Evolutionary conservation across 2,113 vertebrate genomes (phyloP).

Genomic region (Pachycephala philippinensis): DNA sequence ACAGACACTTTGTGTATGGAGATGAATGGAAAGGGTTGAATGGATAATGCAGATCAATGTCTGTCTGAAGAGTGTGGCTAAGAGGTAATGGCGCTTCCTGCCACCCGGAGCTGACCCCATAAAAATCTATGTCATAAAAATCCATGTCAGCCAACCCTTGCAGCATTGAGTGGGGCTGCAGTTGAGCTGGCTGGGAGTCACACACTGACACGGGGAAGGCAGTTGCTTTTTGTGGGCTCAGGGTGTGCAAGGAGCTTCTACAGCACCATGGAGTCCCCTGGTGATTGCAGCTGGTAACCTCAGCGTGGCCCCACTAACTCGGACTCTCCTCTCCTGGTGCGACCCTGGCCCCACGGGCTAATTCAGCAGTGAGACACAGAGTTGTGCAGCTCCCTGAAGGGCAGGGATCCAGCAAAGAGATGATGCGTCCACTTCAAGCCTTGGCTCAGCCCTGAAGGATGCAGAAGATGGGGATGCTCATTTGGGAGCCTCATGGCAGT

Average conservation of each 20-base stretch:
- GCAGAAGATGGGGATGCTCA: background rate
- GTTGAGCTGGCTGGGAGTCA: background rate
- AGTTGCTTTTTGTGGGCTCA: background rate
- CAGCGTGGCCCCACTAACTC: background rate
- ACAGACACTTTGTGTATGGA: background rate
- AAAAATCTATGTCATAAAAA: background rate
- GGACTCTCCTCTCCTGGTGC: accelerated
- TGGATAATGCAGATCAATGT: background rate
- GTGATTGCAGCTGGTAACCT: background rate
- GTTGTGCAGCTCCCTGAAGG: no score
- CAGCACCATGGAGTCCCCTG: accelerated
- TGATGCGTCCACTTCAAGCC: background rate
- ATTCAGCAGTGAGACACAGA: background rate
- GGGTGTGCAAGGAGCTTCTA: accelerated
- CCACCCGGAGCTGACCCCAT: background rate
- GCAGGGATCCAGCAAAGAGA: background rate
- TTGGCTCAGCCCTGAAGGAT: background rate
- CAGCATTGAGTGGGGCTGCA: background rate
- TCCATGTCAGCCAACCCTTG: accelerated
- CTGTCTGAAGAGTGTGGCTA: background rate
- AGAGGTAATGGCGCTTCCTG: background rate
- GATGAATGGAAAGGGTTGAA: background rate
- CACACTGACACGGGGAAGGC: background rate
- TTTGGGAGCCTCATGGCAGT: background rate
- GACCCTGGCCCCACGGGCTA: accelerated